Evolutionary conservation across 2,888 invertebrate species (phyloP).

Genomic region (Myathropa florea): DNA sequence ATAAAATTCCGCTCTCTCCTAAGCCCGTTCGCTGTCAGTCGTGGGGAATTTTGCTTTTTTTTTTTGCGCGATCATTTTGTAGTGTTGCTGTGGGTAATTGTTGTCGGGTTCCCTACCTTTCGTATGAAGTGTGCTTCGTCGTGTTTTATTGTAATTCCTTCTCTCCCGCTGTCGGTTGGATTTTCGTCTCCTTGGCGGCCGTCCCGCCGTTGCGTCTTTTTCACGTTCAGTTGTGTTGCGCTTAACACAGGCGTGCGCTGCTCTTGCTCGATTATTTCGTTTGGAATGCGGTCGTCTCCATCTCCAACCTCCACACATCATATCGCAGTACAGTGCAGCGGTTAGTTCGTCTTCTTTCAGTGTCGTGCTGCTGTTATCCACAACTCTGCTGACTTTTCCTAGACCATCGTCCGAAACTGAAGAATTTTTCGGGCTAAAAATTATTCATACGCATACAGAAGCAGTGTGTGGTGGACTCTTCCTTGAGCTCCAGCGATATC

Average conservation of each 20-base stretch:
- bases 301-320: slow-evolving; percentile 21
- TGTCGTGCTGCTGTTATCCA: slow-evolving; percentile 24
- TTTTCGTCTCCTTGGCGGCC: slow-evolving; percentile 54
- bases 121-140: slow-evolving; percentile 41
- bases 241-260: background rate
- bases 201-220: slow-evolving; percentile 37
- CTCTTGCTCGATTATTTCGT: slow-evolving; percentile 41
- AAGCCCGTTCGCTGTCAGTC: background rate
- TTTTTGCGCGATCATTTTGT: slow-evolving; percentile 55
- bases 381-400: too few relatives aligned
- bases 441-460: background rate
- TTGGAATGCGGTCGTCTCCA: slow-evolving; percentile 70
- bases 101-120: slow-evolving; percentile 61
- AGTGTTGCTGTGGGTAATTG: slow-evolving; percentile 57
- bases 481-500: slow-evolving; percentile 19
- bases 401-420: background rate
- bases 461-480: slow-evolving; percentile 2
- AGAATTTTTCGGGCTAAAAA: slow-evolving; percentile 1
- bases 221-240: slow-evolving; percentile 16
- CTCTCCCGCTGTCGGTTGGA: slow-evolving; percentile 37
- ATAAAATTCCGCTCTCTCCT: slow-evolving; percentile 41
- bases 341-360: slow-evolving; percentile 41
- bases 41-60: background rate
- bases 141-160: slow-evolving; percentile 44
- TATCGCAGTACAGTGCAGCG: background rate